Evolutionary conservation across 2,888 invertebrate species (phyloP), one percentile per base, ranked within the genome.

Genomic region (Zygothrica quintamaculata): DNA sequence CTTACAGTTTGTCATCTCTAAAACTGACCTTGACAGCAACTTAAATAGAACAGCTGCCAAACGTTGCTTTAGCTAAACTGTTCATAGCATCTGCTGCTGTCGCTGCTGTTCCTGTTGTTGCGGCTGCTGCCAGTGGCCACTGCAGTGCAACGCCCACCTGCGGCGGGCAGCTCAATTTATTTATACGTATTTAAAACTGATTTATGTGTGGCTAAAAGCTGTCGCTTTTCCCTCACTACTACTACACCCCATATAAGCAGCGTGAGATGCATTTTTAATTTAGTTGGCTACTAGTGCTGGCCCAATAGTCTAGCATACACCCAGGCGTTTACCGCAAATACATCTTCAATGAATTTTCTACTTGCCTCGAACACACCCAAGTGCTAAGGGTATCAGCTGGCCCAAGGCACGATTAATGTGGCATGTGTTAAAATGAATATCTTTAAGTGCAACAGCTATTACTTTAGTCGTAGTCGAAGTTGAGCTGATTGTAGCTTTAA

Each of bases 181-280:
- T 84, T 82, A 84, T 79, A 66, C 69, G 81, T 71, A 84, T 81
- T 82, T 81, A 75, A 79, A 82, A 73, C 82, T 82, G 82, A 82
- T 82, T 82, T 82, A 82, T 82, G 79, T 67, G 67, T 53, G 76
- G 81, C 52, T 55, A 59, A 40, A 47, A 39, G 50, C 65, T 64
- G 67, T 69, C 70, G 70, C 60, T 61, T 53, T 44, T 51, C 56
- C 37, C 29, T 13, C 40, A 11, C 18, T 31, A 12, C 39, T n/a
- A 15, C 37, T 25, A 26, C 31, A 26, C 40, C 18, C 15, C 29
- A 43, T 25, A 37, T 58, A 40, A 58, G 52, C 64, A 44, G 65
- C 77, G 68, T 79, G 72, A 69, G 78, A 47, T 79, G 84, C 74
- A 79, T 80, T 77, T 77, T 80, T 84, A 79, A 80, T 80, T 80